Evolutionary conservation across 2,797 vertebrate genomes (phyloP), one percentile per base, ranked within the genome.

Genomic region (Anguilla marmorata): DNA sequence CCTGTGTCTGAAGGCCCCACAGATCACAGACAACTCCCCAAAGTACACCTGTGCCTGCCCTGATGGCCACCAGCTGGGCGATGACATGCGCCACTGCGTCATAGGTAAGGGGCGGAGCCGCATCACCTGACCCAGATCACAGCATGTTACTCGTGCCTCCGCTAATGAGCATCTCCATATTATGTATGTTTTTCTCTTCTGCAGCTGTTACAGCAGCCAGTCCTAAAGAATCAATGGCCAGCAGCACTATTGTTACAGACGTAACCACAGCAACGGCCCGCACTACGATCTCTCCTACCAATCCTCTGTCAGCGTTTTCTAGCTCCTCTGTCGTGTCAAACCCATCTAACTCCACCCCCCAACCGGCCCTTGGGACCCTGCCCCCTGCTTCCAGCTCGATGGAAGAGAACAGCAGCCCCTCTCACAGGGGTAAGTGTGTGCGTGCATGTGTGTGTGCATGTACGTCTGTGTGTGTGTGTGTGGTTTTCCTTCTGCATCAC

Each of bases 1-100:
- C 91, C 93, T 99, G 94, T 99, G 99, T 94, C 97, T 99, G 52
- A 97, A 98, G 88, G 99, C 98, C 84, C 98, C 99, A 5, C 98
- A 99, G 94, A 97, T 97, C 93, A 98, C 97, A 0, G 95, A 97
- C 88, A 97, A 98, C 88, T 99, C 99, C 0, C 98, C 98, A 87
- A 98, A 98, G 92, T 99, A 98, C 91, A 99, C 98, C 0, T 99
- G 99, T 87, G 97, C 97, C 92, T 99, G 98, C 93, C 98, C 98
- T 3, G 97, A 99, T 37, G 96, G 97, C 1, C 97, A 97, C 95
- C 97, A 97, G 94, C 95, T 98, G 94, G 98, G 97, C 33, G 97
- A 96, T 0, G 98, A 99, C 90, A 98, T 97, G 97, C 97, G 98
- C 85, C 96, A 95, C 86, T 99, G 99, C 90, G 96, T 97, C 85